Evolutionary conservation across 2,888 invertebrate species (phyloP).

Genomic region (Dioctria linearis): DNA sequence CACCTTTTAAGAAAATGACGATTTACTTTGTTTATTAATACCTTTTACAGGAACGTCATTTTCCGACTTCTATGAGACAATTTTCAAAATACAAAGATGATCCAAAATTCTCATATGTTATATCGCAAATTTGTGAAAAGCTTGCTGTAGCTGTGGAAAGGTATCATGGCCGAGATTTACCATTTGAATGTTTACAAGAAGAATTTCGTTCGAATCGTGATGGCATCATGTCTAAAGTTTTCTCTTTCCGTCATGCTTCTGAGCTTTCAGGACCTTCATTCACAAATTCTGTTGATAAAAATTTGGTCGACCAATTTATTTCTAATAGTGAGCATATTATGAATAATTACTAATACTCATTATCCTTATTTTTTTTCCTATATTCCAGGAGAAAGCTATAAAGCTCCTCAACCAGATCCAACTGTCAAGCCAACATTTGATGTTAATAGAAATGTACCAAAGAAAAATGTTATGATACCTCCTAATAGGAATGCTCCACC

Average conservation of each 20-base stretch:
- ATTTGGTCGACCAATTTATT: slow-evolving; percentile 66
- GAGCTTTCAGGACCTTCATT: slow-evolving; percentile 75
- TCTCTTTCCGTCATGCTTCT: slow-evolving; percentile 79
- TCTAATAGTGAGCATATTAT: slow-evolving; percentile 59
- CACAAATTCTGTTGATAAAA: slow-evolving; percentile 71
- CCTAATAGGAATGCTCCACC: background rate
- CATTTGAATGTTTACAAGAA: slow-evolving; percentile 79
- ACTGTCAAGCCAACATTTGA: slow-evolving; percentile 60
- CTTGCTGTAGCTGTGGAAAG: slow-evolving; percentile 81
- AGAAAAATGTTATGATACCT: background rate
- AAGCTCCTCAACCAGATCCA: slow-evolving; percentile 56
- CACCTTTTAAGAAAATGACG: background rate
- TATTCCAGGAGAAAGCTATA: slow-evolving; percentile 47
- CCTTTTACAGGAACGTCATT: slow-evolving; percentile 67
- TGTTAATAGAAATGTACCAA: slow-evolving; percentile 20
- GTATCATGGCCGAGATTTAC: slow-evolving; percentile 80
- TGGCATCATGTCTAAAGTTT: slow-evolving; percentile 77
- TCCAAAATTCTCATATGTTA: slow-evolving; percentile 73
- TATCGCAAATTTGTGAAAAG: slow-evolving; percentile 73
- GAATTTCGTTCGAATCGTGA: slow-evolving; percentile 78
- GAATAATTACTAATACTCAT: background rate
- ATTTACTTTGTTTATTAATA: too few relatives aligned
- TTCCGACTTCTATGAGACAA: slow-evolving; percentile 74
- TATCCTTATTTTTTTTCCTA: background rate
- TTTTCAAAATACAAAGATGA: slow-evolving; percentile 76